A percentile compares a stretch with the other conserved stretches of the same genome.
phyloP scores from a whole-genome alignment of 2,113 vertebrate species.

The Cisticola juncidis region DNA sequence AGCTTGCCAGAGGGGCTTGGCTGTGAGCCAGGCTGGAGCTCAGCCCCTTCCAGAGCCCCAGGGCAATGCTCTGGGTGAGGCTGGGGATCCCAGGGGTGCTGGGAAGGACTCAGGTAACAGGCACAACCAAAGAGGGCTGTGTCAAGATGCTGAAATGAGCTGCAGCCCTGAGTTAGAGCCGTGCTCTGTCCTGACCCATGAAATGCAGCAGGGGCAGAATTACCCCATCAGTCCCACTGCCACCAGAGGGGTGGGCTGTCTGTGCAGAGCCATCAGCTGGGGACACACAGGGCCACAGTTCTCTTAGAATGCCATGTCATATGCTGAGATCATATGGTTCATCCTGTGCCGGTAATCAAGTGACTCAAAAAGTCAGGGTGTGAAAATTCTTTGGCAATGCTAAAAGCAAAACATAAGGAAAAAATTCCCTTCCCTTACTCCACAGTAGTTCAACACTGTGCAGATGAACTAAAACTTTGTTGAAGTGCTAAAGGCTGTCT shows the following conservation, averaged over 20 bases:
- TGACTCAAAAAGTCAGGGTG: not conserved
- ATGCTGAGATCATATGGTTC: not conserved
- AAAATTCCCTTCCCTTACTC: not conserved
- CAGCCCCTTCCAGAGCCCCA: not conserved
- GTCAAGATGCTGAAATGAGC: not conserved
- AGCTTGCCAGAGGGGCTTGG: not conserved
- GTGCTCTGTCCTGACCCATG: rapidly evolving
- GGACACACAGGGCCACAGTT: not conserved
- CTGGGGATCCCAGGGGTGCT: not conserved
- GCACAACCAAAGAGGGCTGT: not conserved
- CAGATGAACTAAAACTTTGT: not conserved
- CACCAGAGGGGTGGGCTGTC: not conserved
- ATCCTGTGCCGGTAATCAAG: not conserved
- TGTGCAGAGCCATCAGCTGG: not conserved
- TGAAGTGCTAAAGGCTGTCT: not conserved
- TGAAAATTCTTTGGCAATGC: not conserved
- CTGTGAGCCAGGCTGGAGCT: not conserved
- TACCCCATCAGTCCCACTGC: rapidly evolving
- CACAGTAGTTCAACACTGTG: not conserved
- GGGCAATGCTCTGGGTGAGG: rapidly evolving
- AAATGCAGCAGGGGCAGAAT: not conserved
- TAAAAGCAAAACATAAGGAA: not conserved
- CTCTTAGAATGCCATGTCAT: not conserved
- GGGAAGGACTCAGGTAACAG: not conserved
- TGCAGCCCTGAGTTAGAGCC: not conserved